Conservation (phyloP, 2,888 invertebrate species). For the Nomada fabriciana region DNA sequence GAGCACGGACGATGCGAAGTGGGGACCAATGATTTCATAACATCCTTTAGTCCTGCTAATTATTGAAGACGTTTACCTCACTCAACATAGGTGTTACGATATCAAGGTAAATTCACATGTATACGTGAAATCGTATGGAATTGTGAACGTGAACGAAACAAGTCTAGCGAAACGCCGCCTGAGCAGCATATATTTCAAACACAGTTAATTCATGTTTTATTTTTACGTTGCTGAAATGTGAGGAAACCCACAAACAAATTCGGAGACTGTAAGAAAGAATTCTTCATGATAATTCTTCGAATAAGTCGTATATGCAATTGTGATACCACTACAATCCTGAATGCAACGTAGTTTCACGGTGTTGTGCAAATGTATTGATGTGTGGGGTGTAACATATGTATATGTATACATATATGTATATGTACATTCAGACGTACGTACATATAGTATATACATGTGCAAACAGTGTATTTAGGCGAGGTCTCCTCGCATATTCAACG, state of each 20-base stretch:
- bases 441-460: neutral
- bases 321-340: no score
- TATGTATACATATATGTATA: no score
- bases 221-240: neutral
- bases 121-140: constrained; percentile 8
- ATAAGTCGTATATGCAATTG: no score
- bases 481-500: constrained; percentile 37
- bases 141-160: constrained; percentile 28
- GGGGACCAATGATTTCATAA: constrained; percentile 62
- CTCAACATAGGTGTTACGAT: constrained; percentile 50
- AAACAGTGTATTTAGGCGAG: neutral
- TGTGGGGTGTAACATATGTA: neutral
- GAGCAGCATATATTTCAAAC: constrained; percentile 13
- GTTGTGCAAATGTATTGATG: no score
- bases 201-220: constrained; percentile 15
- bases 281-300: no score
- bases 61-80: constrained; percentile 66
- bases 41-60: constrained; percentile 66
- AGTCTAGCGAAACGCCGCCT: constrained; percentile 2
- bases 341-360: no score
- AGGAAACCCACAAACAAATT: no score
- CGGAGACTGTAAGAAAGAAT: no score
- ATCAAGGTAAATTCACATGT: constrained; percentile 16
- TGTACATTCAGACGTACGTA: neutral
- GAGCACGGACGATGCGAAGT: constrained; percentile 27